Conservation (phyloP, 2,797 vertebrate genomes). For the Chlorospingus flavigularis region DNA sequence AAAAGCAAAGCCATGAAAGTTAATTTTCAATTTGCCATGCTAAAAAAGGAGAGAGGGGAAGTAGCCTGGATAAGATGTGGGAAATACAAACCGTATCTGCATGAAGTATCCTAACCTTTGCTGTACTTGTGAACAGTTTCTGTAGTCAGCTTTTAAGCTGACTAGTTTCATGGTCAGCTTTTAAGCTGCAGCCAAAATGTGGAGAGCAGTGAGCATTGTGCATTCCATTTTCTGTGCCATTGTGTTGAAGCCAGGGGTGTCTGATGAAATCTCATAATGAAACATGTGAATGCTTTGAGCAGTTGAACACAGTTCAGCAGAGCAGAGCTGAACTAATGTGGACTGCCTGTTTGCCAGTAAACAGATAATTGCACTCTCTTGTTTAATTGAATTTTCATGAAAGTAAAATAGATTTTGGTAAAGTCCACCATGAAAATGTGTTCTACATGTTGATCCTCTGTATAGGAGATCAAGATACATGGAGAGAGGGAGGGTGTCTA, state of each 20-base stretch:
- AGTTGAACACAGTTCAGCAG: slow-evolving; percentile 16
- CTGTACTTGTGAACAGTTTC: not conserved
- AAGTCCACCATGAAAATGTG: not conserved
- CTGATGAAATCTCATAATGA: not conserved
- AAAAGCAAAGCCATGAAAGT: not conserved
- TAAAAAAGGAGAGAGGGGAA: not conserved
- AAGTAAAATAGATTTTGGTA: not conserved
- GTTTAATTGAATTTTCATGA: slow-evolving; percentile 26
- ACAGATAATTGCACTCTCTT: not conserved
- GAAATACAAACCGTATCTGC: not conserved
- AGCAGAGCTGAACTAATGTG: slow-evolving; percentile 15
- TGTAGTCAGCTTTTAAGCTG: not conserved
- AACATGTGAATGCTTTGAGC: slow-evolving; percentile 14
- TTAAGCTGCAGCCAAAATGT: not conserved
- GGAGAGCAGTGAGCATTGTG: not conserved
- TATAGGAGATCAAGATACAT: not conserved
- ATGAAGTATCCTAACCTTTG: not conserved
- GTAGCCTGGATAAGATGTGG: not conserved
- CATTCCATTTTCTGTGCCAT: not conserved
- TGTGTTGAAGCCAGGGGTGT: not conserved
- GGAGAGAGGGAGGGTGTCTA: not conserved
- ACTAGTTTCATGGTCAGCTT: not conserved
- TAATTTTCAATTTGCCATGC: not conserved
- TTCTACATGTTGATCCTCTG: not conserved
- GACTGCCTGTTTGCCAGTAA: not conserved